Conservation (phyloP, 2,888 invertebrate genomes). For the Lissocephala sabroskyi region DNA sequence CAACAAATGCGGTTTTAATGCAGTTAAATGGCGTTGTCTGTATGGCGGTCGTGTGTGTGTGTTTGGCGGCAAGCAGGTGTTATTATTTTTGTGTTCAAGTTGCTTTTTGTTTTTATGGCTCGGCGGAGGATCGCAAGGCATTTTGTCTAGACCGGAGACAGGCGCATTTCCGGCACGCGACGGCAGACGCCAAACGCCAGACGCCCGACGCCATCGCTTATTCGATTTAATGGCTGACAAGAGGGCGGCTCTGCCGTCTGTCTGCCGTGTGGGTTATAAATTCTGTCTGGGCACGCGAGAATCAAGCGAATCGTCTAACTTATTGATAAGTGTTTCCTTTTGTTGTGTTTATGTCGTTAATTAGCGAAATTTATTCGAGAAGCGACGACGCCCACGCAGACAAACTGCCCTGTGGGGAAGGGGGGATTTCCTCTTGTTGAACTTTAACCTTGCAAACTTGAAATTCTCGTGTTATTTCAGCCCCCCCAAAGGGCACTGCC, state of each 20-base stretch:
- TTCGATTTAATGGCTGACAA: conserved; percentile 18
- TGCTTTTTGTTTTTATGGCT: no score
- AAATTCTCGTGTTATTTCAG: no score
- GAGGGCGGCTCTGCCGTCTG: conserved; percentile 9
- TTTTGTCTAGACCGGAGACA: conserved; percentile 53
- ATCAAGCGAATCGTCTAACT: background rate
- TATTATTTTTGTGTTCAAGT: conserved; percentile 15
- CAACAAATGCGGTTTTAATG: conserved; percentile 34
- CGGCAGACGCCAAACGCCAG: background rate
- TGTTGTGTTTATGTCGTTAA: no score
- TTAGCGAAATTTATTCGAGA: conserved; percentile 3
- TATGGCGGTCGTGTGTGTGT: conserved; percentile 15
- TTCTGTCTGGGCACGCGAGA: background rate
- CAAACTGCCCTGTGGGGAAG: no score
- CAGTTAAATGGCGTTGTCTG: conserved; percentile 23
- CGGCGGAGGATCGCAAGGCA: conserved; percentile 15
- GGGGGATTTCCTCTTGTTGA: no score
- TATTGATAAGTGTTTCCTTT: background rate
- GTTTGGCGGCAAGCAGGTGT: conserved; percentile 28
- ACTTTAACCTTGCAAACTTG: no score
- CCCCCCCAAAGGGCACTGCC: no score
- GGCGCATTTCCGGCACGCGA: conserved; percentile 50
- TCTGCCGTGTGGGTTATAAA: background rate
- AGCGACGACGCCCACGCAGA: background rate
- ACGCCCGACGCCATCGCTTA: conserved; percentile 13